Conservation (phyloP, 2,797 vertebrate genomes). For the Alcedo atthis region DNA sequence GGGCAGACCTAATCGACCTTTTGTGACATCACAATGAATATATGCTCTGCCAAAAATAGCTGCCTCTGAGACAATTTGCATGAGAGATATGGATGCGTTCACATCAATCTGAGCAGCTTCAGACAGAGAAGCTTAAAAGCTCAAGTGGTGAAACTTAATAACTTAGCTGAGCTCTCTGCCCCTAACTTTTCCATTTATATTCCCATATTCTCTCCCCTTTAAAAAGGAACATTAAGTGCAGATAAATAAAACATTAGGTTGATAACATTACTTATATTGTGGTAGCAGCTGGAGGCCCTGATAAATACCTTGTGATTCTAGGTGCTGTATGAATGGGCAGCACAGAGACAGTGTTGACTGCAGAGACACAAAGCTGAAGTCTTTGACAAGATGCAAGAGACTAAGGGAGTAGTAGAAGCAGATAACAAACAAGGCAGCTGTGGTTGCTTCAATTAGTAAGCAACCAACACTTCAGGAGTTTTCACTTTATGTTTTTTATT, state of each 20-base stretch:
- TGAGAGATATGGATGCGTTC: conserved; percentile 49
- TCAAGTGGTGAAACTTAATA: conserved; percentile 64
- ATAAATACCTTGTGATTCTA: conserved; percentile 43
- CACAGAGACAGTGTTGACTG: background rate
- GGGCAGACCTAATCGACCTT: conserved; percentile 48
- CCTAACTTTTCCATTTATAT: conserved; percentile 54
- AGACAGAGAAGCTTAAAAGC: conserved; percentile 65
- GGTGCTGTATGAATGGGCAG: background rate
- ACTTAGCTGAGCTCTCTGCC: conserved; percentile 30
- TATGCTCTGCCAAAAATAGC: conserved; percentile 54
- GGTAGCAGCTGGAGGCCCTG: conserved; percentile 51
- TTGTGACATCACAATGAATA: conserved; percentile 62
- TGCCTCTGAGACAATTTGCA: conserved; percentile 63
- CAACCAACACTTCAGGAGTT: background rate
- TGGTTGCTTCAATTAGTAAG: background rate
- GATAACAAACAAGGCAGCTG: background rate
- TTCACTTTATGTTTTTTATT: conserved; percentile 14
- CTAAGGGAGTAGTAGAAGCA: background rate
- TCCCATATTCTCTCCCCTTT: conserved; percentile 43
- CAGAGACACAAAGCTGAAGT: background rate
- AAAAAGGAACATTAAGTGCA: conserved; percentile 50
- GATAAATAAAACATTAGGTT: conserved; percentile 70
- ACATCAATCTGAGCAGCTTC: conserved; percentile 55
- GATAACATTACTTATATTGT: conserved; percentile 59
- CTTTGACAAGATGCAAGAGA: background rate